Conservation (phyloP, 2,797 vertebrate genomes). For the Cossypha niveicapilla region DNA sequence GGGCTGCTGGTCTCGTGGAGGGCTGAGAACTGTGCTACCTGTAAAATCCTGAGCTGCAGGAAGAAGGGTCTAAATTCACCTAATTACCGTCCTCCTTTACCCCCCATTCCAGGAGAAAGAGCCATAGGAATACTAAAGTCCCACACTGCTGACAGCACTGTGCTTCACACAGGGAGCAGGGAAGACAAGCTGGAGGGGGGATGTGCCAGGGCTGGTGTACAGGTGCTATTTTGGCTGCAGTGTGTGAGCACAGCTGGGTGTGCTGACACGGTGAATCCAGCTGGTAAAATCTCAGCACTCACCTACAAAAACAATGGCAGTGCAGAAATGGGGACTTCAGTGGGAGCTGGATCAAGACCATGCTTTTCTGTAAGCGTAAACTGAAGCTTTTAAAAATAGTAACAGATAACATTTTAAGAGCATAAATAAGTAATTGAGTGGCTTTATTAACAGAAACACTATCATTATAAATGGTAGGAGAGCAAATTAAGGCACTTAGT, state of each 20-base stretch:
- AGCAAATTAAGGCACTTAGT: neutral
- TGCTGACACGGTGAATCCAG: neutral
- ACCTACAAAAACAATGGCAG: neutral
- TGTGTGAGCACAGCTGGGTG: neutral
- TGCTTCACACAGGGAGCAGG: accelerated
- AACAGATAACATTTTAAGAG: neutral
- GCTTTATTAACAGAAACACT: neutral
- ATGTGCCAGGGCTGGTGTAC: neutral
- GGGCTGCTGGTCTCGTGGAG: neutral
- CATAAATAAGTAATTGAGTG: neutral
- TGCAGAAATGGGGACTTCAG: accelerated
- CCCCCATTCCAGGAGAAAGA: neutral
- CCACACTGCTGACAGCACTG: accelerated
- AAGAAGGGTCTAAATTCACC: neutral
- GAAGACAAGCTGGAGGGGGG: neutral
- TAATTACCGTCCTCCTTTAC: neutral
- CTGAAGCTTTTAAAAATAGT: neutral
- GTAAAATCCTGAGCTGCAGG: neutral
- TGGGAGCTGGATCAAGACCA: neutral
- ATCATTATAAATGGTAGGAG: neutral
- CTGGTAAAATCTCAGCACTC: neutral
- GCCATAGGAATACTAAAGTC: neutral
- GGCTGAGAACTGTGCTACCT: neutral
- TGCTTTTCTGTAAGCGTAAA: neutral
- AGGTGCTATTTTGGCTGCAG: neutral